Percentiles rank a stretch among this genome's conserved stretches.
Evolutionary conservation across 2,113 vertebrate genomes (phyloP).

Genomic region (Platichthys flesus): DNA sequence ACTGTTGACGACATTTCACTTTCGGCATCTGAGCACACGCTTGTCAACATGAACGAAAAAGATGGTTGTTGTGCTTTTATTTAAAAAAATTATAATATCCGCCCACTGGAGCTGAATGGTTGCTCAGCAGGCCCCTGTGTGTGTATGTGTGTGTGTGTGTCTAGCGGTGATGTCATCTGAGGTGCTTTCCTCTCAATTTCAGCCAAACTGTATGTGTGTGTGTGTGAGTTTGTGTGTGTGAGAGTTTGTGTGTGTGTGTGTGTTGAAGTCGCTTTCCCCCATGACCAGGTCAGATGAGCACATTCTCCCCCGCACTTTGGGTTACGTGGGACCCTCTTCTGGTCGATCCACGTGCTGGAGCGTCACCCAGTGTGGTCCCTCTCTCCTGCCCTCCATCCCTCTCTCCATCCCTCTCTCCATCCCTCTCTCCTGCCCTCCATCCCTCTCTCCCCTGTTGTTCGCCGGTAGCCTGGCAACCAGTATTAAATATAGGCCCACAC

Average conservation of each 20-base stretch:
- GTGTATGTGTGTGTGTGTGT: not conserved
- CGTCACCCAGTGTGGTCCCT: slow-evolving; percentile 70
- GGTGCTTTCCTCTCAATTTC: slow-evolving; percentile 19
- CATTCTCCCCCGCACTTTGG: not conserved
- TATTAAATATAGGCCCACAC: slow-evolving; percentile 85
- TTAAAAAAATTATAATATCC: not conserved
- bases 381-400: slow-evolving; percentile 63
- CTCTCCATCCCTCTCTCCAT: slow-evolving; percentile 51
- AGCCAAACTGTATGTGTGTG: not conserved
- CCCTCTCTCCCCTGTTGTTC: slow-evolving; percentile 77
- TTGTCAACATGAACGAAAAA: not conserved
- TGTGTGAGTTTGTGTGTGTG: not conserved
- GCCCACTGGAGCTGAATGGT: slow-evolving; percentile 9
- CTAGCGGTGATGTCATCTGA: slow-evolving; percentile 33
- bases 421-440: slow-evolving; percentile 66
- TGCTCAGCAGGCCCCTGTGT: slow-evolving; percentile 8
- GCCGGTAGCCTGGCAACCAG: slow-evolving; percentile 76
- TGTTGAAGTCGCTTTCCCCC: slow-evolving; percentile 7
- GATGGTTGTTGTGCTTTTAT: slow-evolving; percentile 8
- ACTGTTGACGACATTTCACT: not conserved
- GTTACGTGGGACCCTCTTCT: slow-evolving; percentile 13
- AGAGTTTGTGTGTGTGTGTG: slow-evolving; percentile 4
- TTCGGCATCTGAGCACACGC: not conserved
- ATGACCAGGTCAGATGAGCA: slow-evolving; percentile 15
- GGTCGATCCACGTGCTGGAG: slow-evolving; percentile 36